Evolutionary conservation across 2,888 invertebrate species (phyloP).

Genomic region (Drosophila algonquin): DNA sequence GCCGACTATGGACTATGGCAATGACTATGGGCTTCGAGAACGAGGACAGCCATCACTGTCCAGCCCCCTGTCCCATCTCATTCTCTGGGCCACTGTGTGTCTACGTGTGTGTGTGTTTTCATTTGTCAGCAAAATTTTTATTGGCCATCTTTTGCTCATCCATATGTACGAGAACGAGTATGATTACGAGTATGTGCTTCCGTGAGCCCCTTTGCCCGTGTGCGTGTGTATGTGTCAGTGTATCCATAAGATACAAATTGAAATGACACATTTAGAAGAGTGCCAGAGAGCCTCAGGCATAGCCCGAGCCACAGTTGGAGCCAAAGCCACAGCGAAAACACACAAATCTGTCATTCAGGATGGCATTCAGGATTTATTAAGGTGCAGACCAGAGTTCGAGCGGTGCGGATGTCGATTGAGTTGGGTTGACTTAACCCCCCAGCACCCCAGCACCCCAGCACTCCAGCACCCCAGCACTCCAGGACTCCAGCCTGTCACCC

Average conservation of each 20-base stretch:
- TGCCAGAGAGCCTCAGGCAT: not conserved
- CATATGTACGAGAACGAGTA: slow-evolving; percentile 22
- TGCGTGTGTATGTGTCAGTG: slow-evolving; percentile 5
- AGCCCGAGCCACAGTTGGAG: not conserved
- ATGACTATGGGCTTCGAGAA: slow-evolving; percentile 26
- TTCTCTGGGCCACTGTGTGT: not conserved
- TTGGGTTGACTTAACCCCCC: slow-evolving; percentile 28
- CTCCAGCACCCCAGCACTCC: not conserved
- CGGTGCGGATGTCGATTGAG: slow-evolving; percentile 24
- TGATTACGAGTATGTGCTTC: not conserved
- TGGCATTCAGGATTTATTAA: slow-evolving; percentile 37
- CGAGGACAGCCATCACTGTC: slow-evolving; percentile 16
- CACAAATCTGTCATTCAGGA: slow-evolving; percentile 51
- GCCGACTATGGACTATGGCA: slow-evolving; percentile 4
- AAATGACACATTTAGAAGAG: slow-evolving; percentile 46
- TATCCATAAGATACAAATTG: slow-evolving; percentile 49
- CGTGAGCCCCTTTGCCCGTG: slow-evolving; percentile 1
- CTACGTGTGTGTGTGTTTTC: slow-evolving; percentile 32
- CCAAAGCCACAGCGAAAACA: slow-evolving; percentile 40
- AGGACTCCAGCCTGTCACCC: not conserved
- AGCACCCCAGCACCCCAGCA: not conserved
- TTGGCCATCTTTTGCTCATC: slow-evolving; percentile 52
- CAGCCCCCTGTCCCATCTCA: too few relatives aligned
- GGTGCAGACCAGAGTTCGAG: slow-evolving; percentile 26
- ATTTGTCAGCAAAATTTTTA: slow-evolving; percentile 60